Conservation (phyloP, 2,113 vertebrate genomes). For the Corythornis vintsioides region DNA sequence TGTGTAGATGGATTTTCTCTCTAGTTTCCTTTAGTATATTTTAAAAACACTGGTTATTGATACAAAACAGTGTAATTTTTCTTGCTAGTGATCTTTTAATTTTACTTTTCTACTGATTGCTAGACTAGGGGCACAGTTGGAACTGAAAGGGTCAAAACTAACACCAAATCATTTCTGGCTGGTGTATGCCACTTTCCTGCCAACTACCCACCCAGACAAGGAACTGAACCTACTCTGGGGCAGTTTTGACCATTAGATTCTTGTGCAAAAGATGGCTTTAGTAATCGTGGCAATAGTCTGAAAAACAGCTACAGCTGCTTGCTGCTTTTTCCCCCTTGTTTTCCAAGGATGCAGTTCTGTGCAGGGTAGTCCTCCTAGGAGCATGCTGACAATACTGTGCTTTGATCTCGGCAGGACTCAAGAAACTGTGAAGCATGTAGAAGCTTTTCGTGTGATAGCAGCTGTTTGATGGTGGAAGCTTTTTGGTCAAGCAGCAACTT, state of each 20-base stretch:
- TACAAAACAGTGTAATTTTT: not conserved
- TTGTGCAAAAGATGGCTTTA: not conserved
- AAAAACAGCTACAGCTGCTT: not conserved
- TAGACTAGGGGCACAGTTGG: not conserved
- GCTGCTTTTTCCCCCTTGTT: no score
- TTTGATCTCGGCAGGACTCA: not conserved
- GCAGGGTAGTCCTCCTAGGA: accelerated
- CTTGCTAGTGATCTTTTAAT: not conserved
- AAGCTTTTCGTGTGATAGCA: not conserved
- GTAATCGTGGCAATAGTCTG: not conserved
- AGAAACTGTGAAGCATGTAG: not conserved
- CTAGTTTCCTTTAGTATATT: not conserved
- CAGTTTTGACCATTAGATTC: not conserved
- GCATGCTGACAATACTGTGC: not conserved
- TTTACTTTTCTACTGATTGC: not conserved
- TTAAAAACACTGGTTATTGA: not conserved
- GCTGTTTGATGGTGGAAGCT: not conserved
- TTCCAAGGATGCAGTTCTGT: not conserved
- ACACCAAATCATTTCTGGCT: not conserved
- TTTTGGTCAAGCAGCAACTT: not conserved
- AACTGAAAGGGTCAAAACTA: not conserved
- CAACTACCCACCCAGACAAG: no score
- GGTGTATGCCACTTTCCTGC: no score
- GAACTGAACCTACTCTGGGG: not conserved
- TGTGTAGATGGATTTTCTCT: not conserved